Conservation (phyloP, 2,797 vertebrate genomes). For the Pseudocheirus occidentalis region DNA sequence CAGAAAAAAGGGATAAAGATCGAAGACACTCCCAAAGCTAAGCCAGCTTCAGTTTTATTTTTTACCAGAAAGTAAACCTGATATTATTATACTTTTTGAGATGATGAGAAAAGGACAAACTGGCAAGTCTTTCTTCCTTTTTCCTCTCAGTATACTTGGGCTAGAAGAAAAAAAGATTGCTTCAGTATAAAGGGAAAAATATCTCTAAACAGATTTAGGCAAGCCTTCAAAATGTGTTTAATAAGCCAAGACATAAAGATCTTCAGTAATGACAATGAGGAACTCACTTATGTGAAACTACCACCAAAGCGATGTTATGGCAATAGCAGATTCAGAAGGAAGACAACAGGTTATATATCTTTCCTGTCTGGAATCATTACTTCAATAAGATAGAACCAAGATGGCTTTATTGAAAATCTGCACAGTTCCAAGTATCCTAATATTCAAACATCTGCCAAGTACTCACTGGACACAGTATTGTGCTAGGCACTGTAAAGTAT, state of each 20-base stretch:
- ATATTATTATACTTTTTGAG: constrained; percentile 16
- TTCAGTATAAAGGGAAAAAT: constrained; percentile 4
- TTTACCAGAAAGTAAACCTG: background rate
- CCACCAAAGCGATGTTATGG: background rate
- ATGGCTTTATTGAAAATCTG: constrained; percentile 32
- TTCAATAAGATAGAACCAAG: background rate
- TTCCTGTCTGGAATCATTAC: constrained; percentile 28
- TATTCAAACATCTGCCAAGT: constrained; percentile 10
- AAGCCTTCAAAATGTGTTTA: constrained; percentile 40
- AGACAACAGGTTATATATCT: constrained; percentile 16
- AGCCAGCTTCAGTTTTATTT: constrained; percentile 28
- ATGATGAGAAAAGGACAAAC: constrained; percentile 30
- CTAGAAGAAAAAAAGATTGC: constrained; percentile 23
- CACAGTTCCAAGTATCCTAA: constrained; percentile 27
- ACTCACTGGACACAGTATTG: background rate
- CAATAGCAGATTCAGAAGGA: constrained; percentile 21
- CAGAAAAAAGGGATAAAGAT: background rate
- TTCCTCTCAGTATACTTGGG: background rate
- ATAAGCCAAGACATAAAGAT: constrained; percentile 39
- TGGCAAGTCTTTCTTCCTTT: background rate
- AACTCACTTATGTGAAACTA: background rate
- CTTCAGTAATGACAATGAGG: constrained; percentile 27
- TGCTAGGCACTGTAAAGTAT: background rate
- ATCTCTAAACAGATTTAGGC: background rate
- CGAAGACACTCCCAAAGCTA: background rate